Evolutionary conservation across 2,113 vertebrate species (phyloP), one percentile per base, ranked within the genome.

Genomic region (Dromaius novaehollandiae): DNA sequence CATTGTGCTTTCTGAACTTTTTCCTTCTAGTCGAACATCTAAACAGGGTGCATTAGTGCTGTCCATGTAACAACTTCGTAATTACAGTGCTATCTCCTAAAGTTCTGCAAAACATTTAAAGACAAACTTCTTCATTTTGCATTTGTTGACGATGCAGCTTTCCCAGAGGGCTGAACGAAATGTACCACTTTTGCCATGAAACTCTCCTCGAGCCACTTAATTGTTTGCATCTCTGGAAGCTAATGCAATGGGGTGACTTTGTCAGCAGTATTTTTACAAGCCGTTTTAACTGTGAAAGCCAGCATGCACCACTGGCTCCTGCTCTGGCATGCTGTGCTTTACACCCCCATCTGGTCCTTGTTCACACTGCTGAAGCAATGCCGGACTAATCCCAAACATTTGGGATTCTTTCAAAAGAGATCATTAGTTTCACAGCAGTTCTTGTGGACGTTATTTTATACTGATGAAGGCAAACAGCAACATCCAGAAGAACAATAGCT

Each of bases 191-290:
- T 13, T 77, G 34, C 8, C 28, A 50, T 13, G 26, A 66, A 93
- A 42, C 24, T 19, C 24, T 42, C 77, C 36, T 42, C 48, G 69
- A 36, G 60, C 21, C 30, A 40, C 66, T 12, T 40, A n/a, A 68
- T 10, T 38, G 34, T n/a, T 40, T 58, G 28, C 50, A 34, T 9
- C 65, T 91, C 74, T 77, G 74, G 38, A 66, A 83, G 48, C 21
- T 55, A 80, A 75, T 9, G 30, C 50, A 90, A 51, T 2, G 8
- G n/a, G 26, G 56, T 13, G 2, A 93, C 58, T 85, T 68, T 20
- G 79, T 77, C 76, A 88, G 70, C 40, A 34, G 7, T 92, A 38
- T 84, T 91, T 93, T 81, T 80, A 87, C 89, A 94, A 92, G 69
- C 46, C 85, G 58, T 50, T 90, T 89, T 63, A 89, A 84, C 64